phyloP scores from a whole-genome alignment of 2,113 vertebrate genomes.

The Chionomys nivalis region DNA sequence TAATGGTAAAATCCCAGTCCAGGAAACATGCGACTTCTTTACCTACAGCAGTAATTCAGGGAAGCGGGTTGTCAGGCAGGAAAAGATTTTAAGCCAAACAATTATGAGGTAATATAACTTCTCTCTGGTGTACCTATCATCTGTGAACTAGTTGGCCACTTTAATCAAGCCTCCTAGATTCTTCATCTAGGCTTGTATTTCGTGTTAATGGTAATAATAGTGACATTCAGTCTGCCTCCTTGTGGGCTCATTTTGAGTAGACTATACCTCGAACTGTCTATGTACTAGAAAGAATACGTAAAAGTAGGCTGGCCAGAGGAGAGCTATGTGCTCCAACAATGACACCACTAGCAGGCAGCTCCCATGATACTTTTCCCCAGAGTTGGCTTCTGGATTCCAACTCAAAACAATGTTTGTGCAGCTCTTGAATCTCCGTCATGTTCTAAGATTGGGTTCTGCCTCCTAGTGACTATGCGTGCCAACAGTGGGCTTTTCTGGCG shows the following conservation, averaged over 20 bases:
- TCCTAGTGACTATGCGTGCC: constrained; percentile 16
- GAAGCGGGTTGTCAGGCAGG: neutral
- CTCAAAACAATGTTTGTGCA: neutral
- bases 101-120: neutral
- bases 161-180: fast-evolving
- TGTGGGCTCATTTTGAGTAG: neutral
- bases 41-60: neutral
- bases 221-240: too few species aligned
- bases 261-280: fast-evolving
- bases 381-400: neutral
- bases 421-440: neutral
- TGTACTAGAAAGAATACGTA: fast-evolving
- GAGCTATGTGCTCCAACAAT: neutral
- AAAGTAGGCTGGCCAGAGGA: neutral
- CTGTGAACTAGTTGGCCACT: neutral
- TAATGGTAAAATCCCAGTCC: neutral
- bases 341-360: neutral
- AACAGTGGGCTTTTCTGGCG: neutral
- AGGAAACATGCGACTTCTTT: fast-evolving
- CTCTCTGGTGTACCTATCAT: neutral
- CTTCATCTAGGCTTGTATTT: neutral
- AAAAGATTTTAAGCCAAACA: neutral
- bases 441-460: constrained; percentile 42
- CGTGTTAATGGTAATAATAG: neutral
- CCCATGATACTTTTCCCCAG: neutral